These are phyloP conservation scores for Drosophila nikananu DNA, from an alignment of 1,140 invertebrate genomes.

Conservation along the genomic window DNA sequence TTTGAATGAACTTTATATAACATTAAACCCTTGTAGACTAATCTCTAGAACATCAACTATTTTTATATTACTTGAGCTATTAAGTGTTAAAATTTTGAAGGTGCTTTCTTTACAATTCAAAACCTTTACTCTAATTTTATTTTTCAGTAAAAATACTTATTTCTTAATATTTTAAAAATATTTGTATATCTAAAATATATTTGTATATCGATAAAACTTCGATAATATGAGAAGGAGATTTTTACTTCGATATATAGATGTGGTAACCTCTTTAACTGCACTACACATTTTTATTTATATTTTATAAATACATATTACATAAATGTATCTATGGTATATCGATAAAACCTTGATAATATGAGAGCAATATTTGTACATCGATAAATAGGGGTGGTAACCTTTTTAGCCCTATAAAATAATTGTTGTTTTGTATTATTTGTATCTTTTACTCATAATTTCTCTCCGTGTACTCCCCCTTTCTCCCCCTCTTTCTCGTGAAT, in stretches of 20 bases:
- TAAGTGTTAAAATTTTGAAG: neutral
- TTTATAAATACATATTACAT: no score
- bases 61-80: no score
- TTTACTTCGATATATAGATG: neutral
- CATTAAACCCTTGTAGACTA: no score
- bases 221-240: no score
- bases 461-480: constrained; percentile 2
- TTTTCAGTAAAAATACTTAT: no score
- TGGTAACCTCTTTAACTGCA: neutral
- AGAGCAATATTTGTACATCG: neutral
- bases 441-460: neutral
- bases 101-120: neutral
- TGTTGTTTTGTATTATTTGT: neutral
- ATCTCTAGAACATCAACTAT: no score
- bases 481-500: neutral
- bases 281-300: no score
- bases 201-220: neutral
- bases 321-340: neutral
- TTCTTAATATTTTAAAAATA: no score
- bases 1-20: neutral
- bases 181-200: neutral
- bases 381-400: neutral
- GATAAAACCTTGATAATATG: neutral
- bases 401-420: neutral
- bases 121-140: no score